phyloP scores from a whole-genome alignment of 2,113 vertebrate species.

The Procapra przewalskii region DNA sequence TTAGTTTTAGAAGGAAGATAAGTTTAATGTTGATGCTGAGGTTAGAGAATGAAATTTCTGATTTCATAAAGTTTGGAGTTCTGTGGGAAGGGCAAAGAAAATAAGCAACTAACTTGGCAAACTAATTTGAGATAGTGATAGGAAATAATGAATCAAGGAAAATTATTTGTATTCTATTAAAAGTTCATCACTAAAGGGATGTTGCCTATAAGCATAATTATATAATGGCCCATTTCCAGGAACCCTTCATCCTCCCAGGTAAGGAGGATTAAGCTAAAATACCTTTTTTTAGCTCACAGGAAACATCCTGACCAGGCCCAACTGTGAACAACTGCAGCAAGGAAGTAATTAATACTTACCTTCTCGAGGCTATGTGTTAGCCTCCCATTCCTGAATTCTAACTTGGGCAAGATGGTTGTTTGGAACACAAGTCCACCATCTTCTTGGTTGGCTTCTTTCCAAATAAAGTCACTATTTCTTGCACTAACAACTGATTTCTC shows the following conservation, averaged over 20 bases:
- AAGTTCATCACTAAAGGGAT: neutral
- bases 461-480: neutral
- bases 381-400: neutral
- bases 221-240: neutral
- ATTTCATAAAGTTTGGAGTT: neutral
- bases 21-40: neutral
- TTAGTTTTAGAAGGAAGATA: neutral
- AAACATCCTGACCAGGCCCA: neutral
- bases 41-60: neutral
- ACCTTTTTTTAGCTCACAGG: neutral
- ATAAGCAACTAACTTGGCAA: neutral
- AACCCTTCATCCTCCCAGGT: neutral
- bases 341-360: neutral
- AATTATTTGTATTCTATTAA: neutral
- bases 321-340: neutral
- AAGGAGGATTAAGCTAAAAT: neutral
- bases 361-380: neutral
- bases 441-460: neutral
- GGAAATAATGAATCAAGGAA: neutral
- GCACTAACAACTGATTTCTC: neutral
- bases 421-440: neutral
- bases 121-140: neutral
- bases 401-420: neutral
- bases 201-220: neutral
- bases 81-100: neutral